These are phyloP conservation scores for Lucifuga dentata DNA, from an alignment of 2,113 vertebrate species.

Conservation along the genomic window DNA sequence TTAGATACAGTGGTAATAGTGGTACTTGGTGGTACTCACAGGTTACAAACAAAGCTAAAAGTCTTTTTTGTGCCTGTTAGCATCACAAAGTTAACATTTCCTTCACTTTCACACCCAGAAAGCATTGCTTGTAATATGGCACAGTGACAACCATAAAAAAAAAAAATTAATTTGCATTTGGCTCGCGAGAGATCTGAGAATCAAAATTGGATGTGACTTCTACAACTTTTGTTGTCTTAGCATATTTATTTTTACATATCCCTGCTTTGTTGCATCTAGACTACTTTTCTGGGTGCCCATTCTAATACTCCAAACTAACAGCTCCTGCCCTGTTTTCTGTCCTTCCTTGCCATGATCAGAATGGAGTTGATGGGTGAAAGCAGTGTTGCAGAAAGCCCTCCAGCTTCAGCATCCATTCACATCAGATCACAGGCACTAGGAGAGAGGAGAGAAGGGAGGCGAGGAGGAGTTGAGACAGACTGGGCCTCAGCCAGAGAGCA, in stretches of 20 bases:
- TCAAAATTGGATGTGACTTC: neutral
- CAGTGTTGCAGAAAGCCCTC: slow-evolving; percentile 65
- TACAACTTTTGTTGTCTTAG: neutral
- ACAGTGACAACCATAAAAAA: too few species aligned
- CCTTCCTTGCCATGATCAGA: slow-evolving; percentile 26
- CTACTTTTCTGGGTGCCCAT: neutral
- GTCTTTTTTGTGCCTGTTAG: too few species aligned
- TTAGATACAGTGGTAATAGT: too few species aligned
- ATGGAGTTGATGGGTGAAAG: slow-evolving; percentile 61
- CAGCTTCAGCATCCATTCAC: slow-evolving; percentile 64
- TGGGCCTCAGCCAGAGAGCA: slow-evolving; percentile 72
- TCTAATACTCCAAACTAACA: slow-evolving; percentile 20
- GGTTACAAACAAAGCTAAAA: too few species aligned
- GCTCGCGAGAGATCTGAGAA: too few species aligned
- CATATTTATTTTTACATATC: neutral
- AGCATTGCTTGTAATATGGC: too few species aligned
- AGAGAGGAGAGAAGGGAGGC: slow-evolving; percentile 40
- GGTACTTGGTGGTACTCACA: too few species aligned
- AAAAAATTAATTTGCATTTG: too few species aligned
- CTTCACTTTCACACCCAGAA: too few species aligned
- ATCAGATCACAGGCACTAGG: slow-evolving; percentile 58
- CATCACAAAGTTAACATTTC: too few species aligned
- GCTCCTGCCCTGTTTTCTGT: neutral
- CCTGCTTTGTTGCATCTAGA: neutral
- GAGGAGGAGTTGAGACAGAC: slow-evolving; percentile 70